phyloP scores from a whole-genome alignment of 2,888 invertebrate species.

The Stegophylla sp. region DNA sequence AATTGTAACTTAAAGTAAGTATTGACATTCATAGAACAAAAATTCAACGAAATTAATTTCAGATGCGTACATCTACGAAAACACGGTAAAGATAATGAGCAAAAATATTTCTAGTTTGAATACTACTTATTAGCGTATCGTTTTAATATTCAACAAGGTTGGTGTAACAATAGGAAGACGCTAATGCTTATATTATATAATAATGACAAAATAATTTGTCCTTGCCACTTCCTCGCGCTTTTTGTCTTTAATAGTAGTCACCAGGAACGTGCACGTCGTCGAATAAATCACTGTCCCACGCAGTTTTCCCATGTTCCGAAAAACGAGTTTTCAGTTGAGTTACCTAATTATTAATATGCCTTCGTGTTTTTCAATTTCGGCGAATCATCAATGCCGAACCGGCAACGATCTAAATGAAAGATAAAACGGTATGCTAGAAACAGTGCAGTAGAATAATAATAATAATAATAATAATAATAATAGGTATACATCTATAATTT shows the following conservation, averaged over 20 bases:
- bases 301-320: background rate
- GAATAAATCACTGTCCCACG: background rate
- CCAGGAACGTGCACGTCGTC: background rate
- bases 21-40: no score
- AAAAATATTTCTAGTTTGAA: background rate
- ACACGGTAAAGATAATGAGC: background rate
- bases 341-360: background rate
- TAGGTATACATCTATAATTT: no score
- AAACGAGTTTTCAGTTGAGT: no score
- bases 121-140: background rate
- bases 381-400: background rate
- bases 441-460: no score
- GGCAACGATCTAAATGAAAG: background rate
- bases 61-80: background rate
- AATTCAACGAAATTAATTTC: background rate
- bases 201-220: background rate
- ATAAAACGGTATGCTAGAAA: background rate
- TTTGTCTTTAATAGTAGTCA: background rate
- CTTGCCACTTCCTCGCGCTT: slow-evolving; percentile 6
- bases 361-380: background rate
- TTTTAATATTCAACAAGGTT: background rate
- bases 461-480: background rate
- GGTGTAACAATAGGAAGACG: background rate
- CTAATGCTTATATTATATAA: background rate
- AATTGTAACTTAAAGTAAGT: no score